Evolutionary conservation across 2,113 vertebrate species (phyloP).

Genomic region (Puntigrus tetrazona): DNA sequence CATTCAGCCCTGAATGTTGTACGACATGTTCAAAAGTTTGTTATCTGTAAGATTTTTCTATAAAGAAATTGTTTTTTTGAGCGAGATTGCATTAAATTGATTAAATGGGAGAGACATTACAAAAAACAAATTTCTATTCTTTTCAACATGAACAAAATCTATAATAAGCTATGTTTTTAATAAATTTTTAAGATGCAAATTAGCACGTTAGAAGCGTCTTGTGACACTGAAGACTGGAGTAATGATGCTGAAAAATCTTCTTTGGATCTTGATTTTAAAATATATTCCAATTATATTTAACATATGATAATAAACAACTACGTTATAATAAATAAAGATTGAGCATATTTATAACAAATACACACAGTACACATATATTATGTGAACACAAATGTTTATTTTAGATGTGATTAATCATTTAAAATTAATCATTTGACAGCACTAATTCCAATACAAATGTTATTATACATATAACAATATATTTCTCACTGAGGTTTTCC

Average conservation of each 20-base stretch:
- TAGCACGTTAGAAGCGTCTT: neutral
- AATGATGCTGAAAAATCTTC: neutral
- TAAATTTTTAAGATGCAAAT: neutral
- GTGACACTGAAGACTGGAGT: neutral
- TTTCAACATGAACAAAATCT: too few relatives aligned
- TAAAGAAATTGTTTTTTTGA: neutral
- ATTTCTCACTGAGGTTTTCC: neutral
- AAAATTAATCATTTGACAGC: too few relatives aligned
- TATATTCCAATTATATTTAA: neutral
- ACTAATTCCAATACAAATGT: neutral
- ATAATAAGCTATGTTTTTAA: neutral
- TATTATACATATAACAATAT: neutral
- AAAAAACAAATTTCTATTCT: neutral
- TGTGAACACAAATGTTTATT: too few relatives aligned
- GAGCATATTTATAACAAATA: too few relatives aligned
- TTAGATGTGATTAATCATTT: too few relatives aligned
- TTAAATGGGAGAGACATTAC: neutral
- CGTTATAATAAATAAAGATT: too few relatives aligned
- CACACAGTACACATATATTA: too few relatives aligned
- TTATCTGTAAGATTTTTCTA: neutral
- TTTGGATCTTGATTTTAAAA: neutral
- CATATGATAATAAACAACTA: too few relatives aligned
- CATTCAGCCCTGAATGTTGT: neutral
- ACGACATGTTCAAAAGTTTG: neutral
- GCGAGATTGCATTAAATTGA: neutral